Percentiles rank a stretch among this genome's conserved stretches.
Evolutionary conservation across 2,888 invertebrate species (phyloP).

Genomic region (Lagria hirta): DNA sequence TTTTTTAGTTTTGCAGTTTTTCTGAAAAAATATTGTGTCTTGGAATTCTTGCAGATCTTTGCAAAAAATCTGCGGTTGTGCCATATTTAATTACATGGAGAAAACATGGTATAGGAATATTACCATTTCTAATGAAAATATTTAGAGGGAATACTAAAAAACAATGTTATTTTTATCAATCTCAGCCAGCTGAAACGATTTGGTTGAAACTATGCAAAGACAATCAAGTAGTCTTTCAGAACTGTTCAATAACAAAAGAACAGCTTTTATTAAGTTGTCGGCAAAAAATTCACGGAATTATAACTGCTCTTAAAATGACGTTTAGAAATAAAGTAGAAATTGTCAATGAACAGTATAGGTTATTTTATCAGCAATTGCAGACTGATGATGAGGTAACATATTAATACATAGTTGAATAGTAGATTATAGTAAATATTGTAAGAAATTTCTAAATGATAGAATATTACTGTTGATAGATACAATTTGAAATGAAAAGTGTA

Average conservation of each 20-base stretch:
- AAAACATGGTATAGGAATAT: constrained; percentile 42
- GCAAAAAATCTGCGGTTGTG: constrained; percentile 46
- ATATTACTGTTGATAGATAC: too few relatives aligned
- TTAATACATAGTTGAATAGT: too few relatives aligned
- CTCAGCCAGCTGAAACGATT: constrained; percentile 18
- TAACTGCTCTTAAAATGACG: constrained; percentile 47
- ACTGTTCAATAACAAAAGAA: not conserved
- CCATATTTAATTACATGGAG: constrained; percentile 56
- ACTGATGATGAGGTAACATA: constrained; percentile 47
- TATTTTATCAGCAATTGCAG: constrained; percentile 43
- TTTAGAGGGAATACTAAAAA: constrained; percentile 53
- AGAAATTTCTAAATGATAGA: too few relatives aligned
- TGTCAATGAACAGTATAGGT: constrained; percentile 51
- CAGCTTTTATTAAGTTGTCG: constrained; percentile 53
- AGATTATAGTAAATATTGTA: too few relatives aligned
- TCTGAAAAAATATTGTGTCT: constrained; percentile 51
- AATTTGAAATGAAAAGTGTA: too few relatives aligned
- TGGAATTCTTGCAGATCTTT: constrained; percentile 52
- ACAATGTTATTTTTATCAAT: too few relatives aligned
- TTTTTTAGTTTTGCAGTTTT: constrained; percentile 40
- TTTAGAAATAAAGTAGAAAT: constrained; percentile 45
- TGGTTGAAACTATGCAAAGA: constrained; percentile 8
- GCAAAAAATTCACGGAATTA: constrained; percentile 55
- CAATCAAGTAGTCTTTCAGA: not conserved
- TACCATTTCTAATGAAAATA: constrained; percentile 49